Evolutionary conservation across 2,113 vertebrate species (phyloP).

Genomic region (Cygnus buccinator): DNA sequence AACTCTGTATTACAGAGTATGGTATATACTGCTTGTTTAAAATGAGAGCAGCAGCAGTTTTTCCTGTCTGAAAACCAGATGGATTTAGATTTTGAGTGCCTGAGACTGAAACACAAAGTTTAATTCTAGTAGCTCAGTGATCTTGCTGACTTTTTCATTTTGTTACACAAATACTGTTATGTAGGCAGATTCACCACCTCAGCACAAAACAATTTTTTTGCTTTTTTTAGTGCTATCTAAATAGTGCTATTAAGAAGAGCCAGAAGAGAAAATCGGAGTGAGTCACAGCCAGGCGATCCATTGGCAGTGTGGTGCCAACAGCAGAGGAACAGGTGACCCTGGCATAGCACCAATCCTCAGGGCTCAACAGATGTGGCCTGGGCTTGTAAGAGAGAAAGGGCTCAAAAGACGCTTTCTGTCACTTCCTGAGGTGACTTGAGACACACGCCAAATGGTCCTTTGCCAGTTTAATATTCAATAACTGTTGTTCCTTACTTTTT

Average conservation of each 20-base stretch:
- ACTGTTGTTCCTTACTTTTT: background rate
- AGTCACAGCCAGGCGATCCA: background rate
- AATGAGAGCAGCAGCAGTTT: background rate
- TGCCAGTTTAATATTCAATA: background rate
- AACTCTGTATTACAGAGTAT: background rate
- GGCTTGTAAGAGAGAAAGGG: background rate
- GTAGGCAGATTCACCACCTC: background rate
- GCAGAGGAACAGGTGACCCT: background rate
- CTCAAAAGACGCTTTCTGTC: background rate
- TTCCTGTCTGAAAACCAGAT: background rate
- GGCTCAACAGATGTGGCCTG: fast-evolving
- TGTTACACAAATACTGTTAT: background rate
- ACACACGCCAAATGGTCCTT: background rate
- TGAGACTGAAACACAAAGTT: background rate
- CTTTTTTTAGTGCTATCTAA: background rate
- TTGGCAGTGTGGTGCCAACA: background rate
- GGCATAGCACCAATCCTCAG: background rate
- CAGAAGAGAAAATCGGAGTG: background rate
- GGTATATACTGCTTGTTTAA: background rate
- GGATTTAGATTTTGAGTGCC: background rate
- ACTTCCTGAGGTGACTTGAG: background rate
- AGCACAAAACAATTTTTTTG: background rate
- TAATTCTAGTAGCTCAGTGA: background rate
- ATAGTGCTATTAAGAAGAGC: background rate
- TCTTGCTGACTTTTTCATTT: background rate